A percentile compares a stretch with the other conserved stretches of the same genome.
phyloP scores from a whole-genome alignment of 2,888 invertebrate species.

The Temnothorax unifasciatus region DNA sequence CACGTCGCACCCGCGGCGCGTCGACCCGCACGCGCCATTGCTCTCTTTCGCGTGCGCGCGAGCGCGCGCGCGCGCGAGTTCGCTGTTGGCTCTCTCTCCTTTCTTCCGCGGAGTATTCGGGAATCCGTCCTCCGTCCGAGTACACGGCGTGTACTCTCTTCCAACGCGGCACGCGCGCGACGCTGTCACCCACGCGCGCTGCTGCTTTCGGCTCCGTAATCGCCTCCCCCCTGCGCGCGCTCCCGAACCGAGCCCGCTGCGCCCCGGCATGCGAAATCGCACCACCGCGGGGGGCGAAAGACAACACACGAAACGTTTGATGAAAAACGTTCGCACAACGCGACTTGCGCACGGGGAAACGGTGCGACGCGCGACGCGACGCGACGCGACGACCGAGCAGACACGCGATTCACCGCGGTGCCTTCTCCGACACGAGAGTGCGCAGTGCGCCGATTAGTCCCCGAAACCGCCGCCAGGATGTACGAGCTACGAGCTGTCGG shows the following conservation, averaged over 20 bases:
- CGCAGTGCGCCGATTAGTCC: slow-evolving; percentile 74
- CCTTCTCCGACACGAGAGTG: slow-evolving; percentile 47
- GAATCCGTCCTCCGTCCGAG: no score
- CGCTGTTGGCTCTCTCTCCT: no score
- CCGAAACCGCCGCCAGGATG: slow-evolving; percentile 77
- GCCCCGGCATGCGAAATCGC: not conserved
- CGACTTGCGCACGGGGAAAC: not conserved
- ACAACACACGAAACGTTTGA: not conserved
- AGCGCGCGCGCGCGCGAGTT: not conserved
- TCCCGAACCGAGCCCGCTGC: not conserved
- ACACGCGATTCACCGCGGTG: slow-evolving; percentile 61
- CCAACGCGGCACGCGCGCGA: not conserved
- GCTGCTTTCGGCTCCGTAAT: not conserved
- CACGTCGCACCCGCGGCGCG: slow-evolving; percentile 64
- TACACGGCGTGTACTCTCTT: not conserved
- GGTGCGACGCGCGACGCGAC: slow-evolving; percentile 40
- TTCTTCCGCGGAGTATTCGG: no score
- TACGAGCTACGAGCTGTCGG: slow-evolving; percentile 74
- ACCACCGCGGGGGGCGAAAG: not conserved
- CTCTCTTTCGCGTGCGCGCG: no score
- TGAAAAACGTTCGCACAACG: not conserved
- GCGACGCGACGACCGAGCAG: slow-evolving; percentile 58
- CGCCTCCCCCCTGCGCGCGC: not conserved
- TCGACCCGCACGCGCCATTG: slow-evolving; percentile 73
- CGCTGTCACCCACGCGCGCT: not conserved